Evolutionary conservation across 1,140 invertebrate genomes (phyloP), one percentile per base, ranked within the genome.

Genomic region (Drosophila jambulina): DNA sequence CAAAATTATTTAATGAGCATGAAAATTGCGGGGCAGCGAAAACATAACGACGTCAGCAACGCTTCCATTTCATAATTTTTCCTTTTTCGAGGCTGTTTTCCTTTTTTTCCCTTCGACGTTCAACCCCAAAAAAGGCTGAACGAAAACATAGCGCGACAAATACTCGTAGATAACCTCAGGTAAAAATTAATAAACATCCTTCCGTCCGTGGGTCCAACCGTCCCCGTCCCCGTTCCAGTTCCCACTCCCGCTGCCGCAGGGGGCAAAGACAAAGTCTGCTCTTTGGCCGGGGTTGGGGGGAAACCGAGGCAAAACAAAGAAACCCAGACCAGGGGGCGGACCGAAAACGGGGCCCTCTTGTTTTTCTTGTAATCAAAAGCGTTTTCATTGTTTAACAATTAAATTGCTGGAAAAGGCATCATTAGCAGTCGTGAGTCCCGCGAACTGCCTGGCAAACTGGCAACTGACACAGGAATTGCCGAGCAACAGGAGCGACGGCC

Each of bases 381-480:
- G 85, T 88, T 88, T 90, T 79, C 82, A 88, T 88, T 88, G 85
- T 88, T 90, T 88, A 90, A 88, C 85, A 88, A 88, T 88, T 88
- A 88, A 88, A 88, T 90, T 90, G 85, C 85, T 90, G 85, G 85
- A 85, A 88, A 88, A 90, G 85, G 85, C 81, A 88, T 88, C 85
- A 88, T 88, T 90, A 90, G 85, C 85, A 85, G 85, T 71, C 69
- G 68, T 46, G 59, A 68, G 71, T 75, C 64, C 67, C 70, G 74
- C 56, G 53, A 51, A 43, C 51, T 63, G 48, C 15, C 40, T 42
- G 43, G 21, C 43, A 15, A 46, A 12, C 54, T 59, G 57, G 40
- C 38, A 65, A 65, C 57, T 61, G 56, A 57, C 63, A 65, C 57
- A 64, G 56, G 51, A 7, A 36, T 34, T 23, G 53, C 34, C 53